phyloP scores from a whole-genome alignment of 2,888 invertebrate genomes.

The Leptothorax acervorum region DNA sequence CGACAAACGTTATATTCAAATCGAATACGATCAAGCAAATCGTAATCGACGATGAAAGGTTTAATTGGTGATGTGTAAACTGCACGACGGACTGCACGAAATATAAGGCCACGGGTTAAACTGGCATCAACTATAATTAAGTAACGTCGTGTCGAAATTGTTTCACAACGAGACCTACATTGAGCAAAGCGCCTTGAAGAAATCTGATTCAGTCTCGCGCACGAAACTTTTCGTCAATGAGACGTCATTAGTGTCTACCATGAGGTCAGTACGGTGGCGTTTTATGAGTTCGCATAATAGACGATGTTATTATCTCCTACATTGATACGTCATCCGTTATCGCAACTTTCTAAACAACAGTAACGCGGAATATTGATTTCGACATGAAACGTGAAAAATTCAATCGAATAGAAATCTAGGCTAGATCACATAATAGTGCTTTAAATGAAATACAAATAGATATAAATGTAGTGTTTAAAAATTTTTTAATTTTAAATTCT shows the following conservation, averaged over 20 bases:
- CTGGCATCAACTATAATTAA: conserved; percentile 64
- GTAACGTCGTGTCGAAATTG: conserved; percentile 71
- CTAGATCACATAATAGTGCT: not conserved
- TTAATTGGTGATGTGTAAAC: conserved; percentile 30
- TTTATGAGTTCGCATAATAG: conserved; percentile 22
- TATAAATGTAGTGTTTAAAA: not conserved
- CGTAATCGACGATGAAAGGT: not conserved
- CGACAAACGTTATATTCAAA: not conserved
- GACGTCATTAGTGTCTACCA: conserved; percentile 28
- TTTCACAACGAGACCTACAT: conserved; percentile 72
- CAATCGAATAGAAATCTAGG: not conserved
- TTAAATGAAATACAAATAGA: not conserved
- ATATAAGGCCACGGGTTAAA: conserved; percentile 22
- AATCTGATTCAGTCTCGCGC: conserved; percentile 61
- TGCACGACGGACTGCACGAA: not conserved
- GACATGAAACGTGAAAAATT: not conserved
- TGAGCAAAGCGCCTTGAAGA: conserved; percentile 58
- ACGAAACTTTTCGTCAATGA: conserved; percentile 43
- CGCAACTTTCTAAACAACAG: not conserved
- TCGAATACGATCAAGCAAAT: not conserved
- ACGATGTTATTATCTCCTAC: conserved; percentile 12
- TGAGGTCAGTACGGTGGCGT: conserved; percentile 39
- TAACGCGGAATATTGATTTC: not conserved
- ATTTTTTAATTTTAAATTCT: conserved; percentile 7
- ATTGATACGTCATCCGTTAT: conserved; percentile 7